Conservation (phyloP, 1,140 invertebrate genomes). For the Drosophila murphyi region DNA sequence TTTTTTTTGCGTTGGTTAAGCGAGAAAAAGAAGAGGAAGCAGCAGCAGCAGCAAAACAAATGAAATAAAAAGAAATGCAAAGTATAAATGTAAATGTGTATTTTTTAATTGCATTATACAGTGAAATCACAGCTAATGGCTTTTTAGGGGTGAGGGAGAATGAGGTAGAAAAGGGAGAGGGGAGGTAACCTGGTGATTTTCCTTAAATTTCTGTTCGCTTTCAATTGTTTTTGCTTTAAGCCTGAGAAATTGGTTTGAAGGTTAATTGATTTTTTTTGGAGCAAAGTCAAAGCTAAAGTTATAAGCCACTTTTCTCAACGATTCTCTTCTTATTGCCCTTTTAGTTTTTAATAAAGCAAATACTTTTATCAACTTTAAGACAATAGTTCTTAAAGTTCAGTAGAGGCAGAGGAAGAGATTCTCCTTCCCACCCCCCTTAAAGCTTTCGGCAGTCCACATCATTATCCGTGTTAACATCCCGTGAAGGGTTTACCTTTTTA, state of each 20-base stretch:
- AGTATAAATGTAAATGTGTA: conserved; percentile 52
- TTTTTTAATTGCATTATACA: conserved; percentile 78
- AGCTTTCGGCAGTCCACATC: no score
- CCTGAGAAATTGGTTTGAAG: conserved; percentile 39
- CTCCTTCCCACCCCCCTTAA: no score
- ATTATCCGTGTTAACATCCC: no score
- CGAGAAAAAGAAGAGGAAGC: conserved; percentile 24
- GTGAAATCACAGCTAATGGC: conserved; percentile 51
- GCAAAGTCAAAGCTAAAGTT: neutral
- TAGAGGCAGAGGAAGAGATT: no score
- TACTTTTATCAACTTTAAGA: no score
- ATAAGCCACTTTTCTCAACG: neutral
- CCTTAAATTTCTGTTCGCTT: conserved; percentile 21
- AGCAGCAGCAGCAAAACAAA: neutral
- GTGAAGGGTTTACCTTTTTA: neutral
- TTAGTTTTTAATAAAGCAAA: no score
- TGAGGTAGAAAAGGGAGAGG: neutral
- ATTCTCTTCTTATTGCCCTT: neutral
- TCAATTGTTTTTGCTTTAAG: conserved; percentile 24
- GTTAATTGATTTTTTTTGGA: conserved; percentile 18
- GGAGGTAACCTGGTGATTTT: conserved; percentile 15
- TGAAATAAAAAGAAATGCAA: conserved; percentile 8
- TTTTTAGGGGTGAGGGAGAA: neutral
- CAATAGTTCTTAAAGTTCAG: no score
- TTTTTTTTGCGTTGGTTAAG: conserved; percentile 17